Conservation (phyloP, 2,888 invertebrate genomes). For the Ypsolopha sequella region DNA sequence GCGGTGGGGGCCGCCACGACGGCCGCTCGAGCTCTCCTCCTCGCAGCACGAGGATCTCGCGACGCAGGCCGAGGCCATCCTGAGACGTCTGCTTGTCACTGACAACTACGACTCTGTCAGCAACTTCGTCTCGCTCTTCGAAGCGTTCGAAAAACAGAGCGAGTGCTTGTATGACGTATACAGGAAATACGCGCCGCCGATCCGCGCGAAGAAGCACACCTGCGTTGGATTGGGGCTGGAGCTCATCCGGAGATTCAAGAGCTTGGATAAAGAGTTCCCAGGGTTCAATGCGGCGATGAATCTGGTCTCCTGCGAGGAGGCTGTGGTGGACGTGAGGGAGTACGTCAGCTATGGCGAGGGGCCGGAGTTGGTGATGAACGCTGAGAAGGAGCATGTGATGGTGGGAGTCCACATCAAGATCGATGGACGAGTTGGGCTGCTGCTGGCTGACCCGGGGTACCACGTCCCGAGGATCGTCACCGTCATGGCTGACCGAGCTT, state of each 20-base stretch:
- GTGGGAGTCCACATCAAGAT: slow-evolving; percentile 81
- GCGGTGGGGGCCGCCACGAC: slow-evolving; percentile 47
- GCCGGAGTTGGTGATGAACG: slow-evolving; percentile 71
- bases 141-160: slow-evolving; percentile 73
- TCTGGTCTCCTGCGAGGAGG: slow-evolving; percentile 91
- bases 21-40: slow-evolving; percentile 33
- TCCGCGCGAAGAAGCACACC: slow-evolving; percentile 84
- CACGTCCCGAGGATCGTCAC: slow-evolving; percentile 89
- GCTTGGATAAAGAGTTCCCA: slow-evolving; percentile 72
- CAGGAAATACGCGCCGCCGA: slow-evolving; percentile 81
- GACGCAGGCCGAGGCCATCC: slow-evolving; percentile 81
- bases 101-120: slow-evolving; percentile 92
- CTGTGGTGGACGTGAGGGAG: slow-evolving; percentile 71
- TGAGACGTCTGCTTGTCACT: slow-evolving; percentile 84
- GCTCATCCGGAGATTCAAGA: slow-evolving; percentile 75
- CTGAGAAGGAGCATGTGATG: slow-evolving; percentile 92
- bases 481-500: slow-evolving; percentile 86
- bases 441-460: slow-evolving; percentile 92
- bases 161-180: slow-evolving; percentile 77
- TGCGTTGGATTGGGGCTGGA: slow-evolving; percentile 91
- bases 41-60: slow-evolving; percentile 83
- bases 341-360: slow-evolving; percentile 68
- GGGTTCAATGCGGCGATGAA: slow-evolving; percentile 72
- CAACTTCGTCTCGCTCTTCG: slow-evolving; percentile 81
- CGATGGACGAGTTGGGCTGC: slow-evolving; percentile 79